Evolutionary conservation across 2,888 invertebrate genomes (phyloP).

Genomic region (Caenorhabditis sp.): DNA sequence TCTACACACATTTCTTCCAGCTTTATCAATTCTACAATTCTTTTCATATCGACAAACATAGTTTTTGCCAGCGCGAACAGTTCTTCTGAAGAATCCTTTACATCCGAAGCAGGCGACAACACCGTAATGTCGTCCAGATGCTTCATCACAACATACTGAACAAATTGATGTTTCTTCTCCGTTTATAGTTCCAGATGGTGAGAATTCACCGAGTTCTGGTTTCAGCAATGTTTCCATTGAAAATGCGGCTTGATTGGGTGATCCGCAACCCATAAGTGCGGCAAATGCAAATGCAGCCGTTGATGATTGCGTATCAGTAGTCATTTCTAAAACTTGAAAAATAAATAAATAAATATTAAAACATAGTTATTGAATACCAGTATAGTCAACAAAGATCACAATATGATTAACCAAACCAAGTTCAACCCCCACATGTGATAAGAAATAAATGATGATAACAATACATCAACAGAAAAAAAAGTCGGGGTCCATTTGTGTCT

Average conservation of each 20-base stretch:
- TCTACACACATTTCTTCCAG: constrained; percentile 68
- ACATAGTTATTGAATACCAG: not conserved
- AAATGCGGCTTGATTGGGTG: constrained; percentile 32
- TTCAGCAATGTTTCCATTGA: constrained; percentile 35
- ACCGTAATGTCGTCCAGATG: constrained; percentile 67
- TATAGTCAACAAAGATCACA: not conserved
- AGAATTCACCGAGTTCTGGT: constrained; percentile 39
- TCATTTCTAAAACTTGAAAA: constrained; percentile 22
- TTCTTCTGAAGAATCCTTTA: constrained; percentile 67
- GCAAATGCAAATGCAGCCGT: constrained; percentile 48
- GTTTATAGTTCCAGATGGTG: constrained; percentile 25
- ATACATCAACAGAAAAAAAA: too few relatives aligned
- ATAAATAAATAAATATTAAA: not conserved
- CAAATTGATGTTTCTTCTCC: constrained; percentile 48
- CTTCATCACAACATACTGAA: constrained; percentile 68
- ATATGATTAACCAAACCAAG: not conserved
- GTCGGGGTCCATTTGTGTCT: not conserved
- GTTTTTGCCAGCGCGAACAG: constrained; percentile 64
- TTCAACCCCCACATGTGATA: not conserved
- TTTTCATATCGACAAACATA: constrained; percentile 67
- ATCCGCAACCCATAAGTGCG: constrained; percentile 46
- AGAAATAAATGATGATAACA: not conserved
- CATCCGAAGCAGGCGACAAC: constrained; percentile 69
- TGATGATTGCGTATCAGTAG: constrained; percentile 35
- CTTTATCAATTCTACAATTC: constrained; percentile 68